Evolutionary conservation across 1,140 invertebrate genomes (phyloP), one percentile per base, ranked within the genome.

Genomic region (Muscidifurax raptorellus): DNA sequence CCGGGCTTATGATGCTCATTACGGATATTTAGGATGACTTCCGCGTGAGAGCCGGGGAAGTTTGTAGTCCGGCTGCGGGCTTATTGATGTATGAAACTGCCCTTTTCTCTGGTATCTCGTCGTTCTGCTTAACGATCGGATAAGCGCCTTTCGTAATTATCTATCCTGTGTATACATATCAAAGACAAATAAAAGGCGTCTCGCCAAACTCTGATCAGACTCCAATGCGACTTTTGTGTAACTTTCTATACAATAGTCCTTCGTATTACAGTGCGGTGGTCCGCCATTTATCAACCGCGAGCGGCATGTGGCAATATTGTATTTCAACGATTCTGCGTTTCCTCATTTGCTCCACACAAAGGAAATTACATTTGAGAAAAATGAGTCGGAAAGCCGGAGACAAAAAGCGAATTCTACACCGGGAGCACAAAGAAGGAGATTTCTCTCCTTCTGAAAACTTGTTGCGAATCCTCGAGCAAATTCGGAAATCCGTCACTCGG

Each of bases 401-500:
- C 27, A 18, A 71, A 18, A 71, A 47, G 44, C 44, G 12, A 13
- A 3, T 25, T 2, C 44, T 47, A 18, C 10, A 18, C 44, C 4
- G 44, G 3, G 2, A 12, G 15, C 2, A 47, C 44, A 47, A 47
- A 47, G 44, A 47, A 47, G 15, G 15, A 47, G 44, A 12, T 47
- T 40, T 40, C 36, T 40, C 59, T 3, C 67, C 4, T 13, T 7
- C 76, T 64, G n/a, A 66, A 66, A 78, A 78, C 76, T 78, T 78
- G 76, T 78, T 78, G 76, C 47, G 25, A 27, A 27, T 72, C 40
- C 13, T 5, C 40, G 74, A 25, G 15, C 2, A 78, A 90, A 89
- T 89, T 86, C 83, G 83, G 72, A 74, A 87, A 66, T 83, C 66
- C 71, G 69, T 77, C 75, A 77, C 30, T 22, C 72, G 69, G n/a